These are phyloP conservation scores for Leptoclinus maculatus DNA, from an alignment of 2,797 vertebrate species.

Conservation along the genomic window DNA sequence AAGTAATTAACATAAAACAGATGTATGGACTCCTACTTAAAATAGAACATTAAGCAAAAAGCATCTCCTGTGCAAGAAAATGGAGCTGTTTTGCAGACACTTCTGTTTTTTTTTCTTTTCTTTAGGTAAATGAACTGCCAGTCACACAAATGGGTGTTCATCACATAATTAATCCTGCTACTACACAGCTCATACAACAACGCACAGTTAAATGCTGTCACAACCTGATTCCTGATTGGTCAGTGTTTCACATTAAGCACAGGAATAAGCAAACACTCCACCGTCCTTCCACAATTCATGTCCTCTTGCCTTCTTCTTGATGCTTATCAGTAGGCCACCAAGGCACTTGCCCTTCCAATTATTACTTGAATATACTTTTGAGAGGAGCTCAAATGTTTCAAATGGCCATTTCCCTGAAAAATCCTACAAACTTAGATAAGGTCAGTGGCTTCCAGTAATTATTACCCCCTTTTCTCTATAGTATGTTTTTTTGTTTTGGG, in stretches of 20 bases:
- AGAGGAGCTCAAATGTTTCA: conserved; percentile 36
- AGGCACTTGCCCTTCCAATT: conserved; percentile 72
- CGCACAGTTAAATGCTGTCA: conserved; percentile 64
- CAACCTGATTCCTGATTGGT: conserved; percentile 80
- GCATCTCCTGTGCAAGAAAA: conserved; percentile 19
- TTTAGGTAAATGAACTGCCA: conserved; percentile 81
- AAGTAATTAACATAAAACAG: conserved; percentile 1
- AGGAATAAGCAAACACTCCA: conserved; percentile 58
- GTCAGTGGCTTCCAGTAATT: conserved; percentile 10
- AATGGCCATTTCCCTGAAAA: conserved; percentile 55
- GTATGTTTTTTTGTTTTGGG: conserved; percentile 26
- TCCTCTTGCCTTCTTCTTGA: conserved; percentile 46
- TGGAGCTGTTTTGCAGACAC: neutral
- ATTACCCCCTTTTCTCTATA: conserved; percentile 6
- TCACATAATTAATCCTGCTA: conserved; percentile 71
- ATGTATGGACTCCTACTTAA: neutral
- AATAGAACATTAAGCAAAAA: neutral
- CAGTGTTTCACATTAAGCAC: conserved; percentile 86
- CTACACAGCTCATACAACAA: conserved; percentile 83
- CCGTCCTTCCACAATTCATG: conserved; percentile 30
- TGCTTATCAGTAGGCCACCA: conserved; percentile 60
- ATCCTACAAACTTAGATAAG: conserved; percentile 21
- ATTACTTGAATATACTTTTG: conserved; percentile 33
- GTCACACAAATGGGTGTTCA: conserved; percentile 88
- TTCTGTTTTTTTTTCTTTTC: conserved; percentile 11